Base-by-base conservation (phyloP, 2,797 vertebrate species). In the Thripadectes ignobilis region DNA sequence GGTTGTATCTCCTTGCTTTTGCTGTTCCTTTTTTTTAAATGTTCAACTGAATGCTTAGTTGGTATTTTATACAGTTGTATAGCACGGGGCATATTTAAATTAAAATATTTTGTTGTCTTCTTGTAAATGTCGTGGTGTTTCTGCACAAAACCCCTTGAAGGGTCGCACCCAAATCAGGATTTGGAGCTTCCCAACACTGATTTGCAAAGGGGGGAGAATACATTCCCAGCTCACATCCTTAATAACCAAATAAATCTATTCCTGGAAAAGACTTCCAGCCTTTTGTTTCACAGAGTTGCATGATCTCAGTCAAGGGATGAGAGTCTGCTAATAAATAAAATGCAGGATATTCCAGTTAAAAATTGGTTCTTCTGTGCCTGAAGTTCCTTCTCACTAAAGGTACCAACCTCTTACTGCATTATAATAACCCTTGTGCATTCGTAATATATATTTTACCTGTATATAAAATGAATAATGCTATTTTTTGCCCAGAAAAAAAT, bases 81-180 rank as follows among this genome's bases (percentile, higher is more conserved):
- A 95, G 88, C 91, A 96, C 88, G 72, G 88, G 72, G 61, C 84
- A 65, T 94, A 95, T 95, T 88, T 89, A 94, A 95, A 96, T 97
- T 96, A 96, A 97, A 97, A 74, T 89, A 96, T 95, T 97, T 96
- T 95, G 55, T 96, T 75, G 94, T 95, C 84, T 86, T 93, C 94
- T 95, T 96, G 72, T 91, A 95, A 75, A 48, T 45, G 74, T 65
- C 2, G 24, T 93, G 78, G 49, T 91, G 36, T 91, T 93, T 83
- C 30, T 95, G 67, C 49, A 12, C 22, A 13, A 49, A 89, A 15
- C 15, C 72, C 1, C 4, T 48, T 57, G 38, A 7, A 36, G 38
- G 27, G 30, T 76, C 16, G 48, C 2, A 0, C 18, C 43, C 38
- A 39, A 83, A 61, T 26, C 24, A 58, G 57, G 66, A 65, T 67